phyloP scores from a whole-genome alignment of 2,888 invertebrate genomes.

The Cheilosia variabilis region DNA sequence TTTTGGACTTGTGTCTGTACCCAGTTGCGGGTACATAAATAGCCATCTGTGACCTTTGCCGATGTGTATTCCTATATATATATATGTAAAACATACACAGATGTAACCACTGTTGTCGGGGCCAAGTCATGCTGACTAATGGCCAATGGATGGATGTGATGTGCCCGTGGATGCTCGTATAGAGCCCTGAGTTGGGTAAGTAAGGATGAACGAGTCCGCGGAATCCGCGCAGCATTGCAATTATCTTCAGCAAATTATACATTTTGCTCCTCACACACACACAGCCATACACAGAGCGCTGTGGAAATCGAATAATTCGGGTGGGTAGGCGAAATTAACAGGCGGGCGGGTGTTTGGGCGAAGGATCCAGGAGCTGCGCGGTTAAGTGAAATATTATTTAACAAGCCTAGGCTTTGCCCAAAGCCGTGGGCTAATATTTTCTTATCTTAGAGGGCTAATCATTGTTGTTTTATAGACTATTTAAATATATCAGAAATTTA shows the following conservation, averaged over 20 bases:
- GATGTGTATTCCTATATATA: conserved; percentile 11
- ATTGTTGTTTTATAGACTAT: too few relatives aligned
- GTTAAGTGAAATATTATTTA: background rate
- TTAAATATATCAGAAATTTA: too few relatives aligned
- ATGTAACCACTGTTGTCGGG: background rate
- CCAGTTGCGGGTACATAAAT: conserved; percentile 19
- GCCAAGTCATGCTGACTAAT: conserved; percentile 58
- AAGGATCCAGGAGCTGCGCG: conserved; percentile 5
- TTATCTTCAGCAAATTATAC: conserved; percentile 72
- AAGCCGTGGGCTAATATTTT: background rate
- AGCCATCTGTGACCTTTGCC: conserved; percentile 66
- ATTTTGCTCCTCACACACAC: conserved; percentile 51
- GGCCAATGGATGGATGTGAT: conserved; percentile 67
- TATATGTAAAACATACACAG: background rate
- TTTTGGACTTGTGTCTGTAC: conserved; percentile 40
- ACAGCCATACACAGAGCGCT: conserved; percentile 10
- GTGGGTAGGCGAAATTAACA: conserved; percentile 39
- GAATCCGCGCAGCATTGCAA: conserved; percentile 64
- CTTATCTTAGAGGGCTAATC: too few relatives aligned
- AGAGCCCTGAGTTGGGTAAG: conserved; percentile 33
- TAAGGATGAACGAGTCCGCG: conserved; percentile 55
- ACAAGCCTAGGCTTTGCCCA: background rate
- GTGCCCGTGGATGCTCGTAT: conserved; percentile 13
- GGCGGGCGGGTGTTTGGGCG: conserved; percentile 2
- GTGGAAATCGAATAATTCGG: conserved; percentile 39